Conservation (phyloP, 2,797 vertebrate genomes). For the Ciconia nigra region DNA sequence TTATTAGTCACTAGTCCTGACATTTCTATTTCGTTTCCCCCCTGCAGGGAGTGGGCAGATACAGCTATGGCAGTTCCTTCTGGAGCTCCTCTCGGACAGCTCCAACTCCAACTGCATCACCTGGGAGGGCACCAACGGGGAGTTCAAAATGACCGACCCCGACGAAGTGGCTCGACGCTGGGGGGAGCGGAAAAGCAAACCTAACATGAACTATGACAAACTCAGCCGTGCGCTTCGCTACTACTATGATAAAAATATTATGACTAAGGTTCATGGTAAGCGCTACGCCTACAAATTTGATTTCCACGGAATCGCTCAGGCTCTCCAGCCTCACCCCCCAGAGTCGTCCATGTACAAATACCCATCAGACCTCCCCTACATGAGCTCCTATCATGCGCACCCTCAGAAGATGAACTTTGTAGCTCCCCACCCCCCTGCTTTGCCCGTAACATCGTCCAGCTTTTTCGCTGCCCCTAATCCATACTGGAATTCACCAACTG, state of each 20-base stretch:
- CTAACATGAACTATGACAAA: constrained; percentile 93
- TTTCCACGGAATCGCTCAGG: constrained; percentile 89
- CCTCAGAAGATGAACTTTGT: constrained; percentile 92
- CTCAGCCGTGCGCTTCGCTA: constrained; percentile 89
- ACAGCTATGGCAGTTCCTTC: constrained; percentile 88
- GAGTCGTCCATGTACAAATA: constrained; percentile 89
- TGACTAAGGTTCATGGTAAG: constrained; percentile 92
- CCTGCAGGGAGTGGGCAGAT: constrained; percentile 84
- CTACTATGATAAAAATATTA: constrained; percentile 93
- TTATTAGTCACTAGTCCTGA: background rate
- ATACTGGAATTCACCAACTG: constrained; percentile 88
- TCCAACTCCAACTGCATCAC: constrained; percentile 88
- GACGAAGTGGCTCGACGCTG: constrained; percentile 89
- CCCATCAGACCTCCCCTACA: constrained; percentile 85
- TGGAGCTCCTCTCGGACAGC: constrained; percentile 89
- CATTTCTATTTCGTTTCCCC: background rate
- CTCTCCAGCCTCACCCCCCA: constrained; percentile 86
- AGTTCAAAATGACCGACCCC: constrained; percentile 90
- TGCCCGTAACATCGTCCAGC: constrained; percentile 85
- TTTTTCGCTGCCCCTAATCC: constrained; percentile 84
- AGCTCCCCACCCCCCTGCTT: constrained; percentile 79
- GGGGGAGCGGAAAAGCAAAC: constrained; percentile 88
- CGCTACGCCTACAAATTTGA: constrained; percentile 91
- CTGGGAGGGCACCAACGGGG: constrained; percentile 89
- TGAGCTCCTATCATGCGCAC: constrained; percentile 86